phyloP scores from a whole-genome alignment of 2,888 invertebrate species.

The Andrena chrysosceles region DNA sequence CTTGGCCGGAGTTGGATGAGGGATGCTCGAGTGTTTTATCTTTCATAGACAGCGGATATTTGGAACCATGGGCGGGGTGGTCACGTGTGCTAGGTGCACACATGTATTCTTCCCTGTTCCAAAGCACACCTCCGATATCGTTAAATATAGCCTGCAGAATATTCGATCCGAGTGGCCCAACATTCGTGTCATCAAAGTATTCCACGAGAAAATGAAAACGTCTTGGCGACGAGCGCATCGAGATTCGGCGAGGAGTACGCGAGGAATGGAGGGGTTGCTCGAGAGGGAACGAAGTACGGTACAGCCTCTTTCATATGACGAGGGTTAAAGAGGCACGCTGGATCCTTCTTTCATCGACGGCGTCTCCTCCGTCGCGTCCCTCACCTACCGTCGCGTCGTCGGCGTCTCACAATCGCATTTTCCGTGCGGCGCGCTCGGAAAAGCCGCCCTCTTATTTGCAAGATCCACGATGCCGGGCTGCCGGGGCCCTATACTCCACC shows the following conservation, averaged over 20 bases:
- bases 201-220: not conserved
- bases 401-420: conserved; percentile 62
- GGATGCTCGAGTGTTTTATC: conserved; percentile 2
- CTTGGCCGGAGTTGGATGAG: not conserved
- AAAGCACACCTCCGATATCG: too few relatives aligned
- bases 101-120: too few relatives aligned
- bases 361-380: conserved; percentile 22
- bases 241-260: conserved; percentile 21
- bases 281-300: not conserved
- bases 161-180: too few relatives aligned
- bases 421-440: conserved; percentile 63
- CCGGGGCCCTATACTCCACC: conserved; percentile 55
- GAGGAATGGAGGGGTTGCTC: not conserved
- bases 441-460: conserved; percentile 71
- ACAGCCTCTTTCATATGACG: conserved; percentile 38
- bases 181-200: not conserved
- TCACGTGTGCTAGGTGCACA: not conserved
- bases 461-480: conserved; percentile 55
- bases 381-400: conserved; percentile 5
- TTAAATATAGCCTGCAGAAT: too few relatives aligned
- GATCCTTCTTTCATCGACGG: conserved; percentile 56
- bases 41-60: not conserved
- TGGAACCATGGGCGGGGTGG: not conserved
- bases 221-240: conserved; percentile 9
- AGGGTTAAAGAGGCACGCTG: conserved; percentile 57